phyloP scores from a whole-genome alignment of 2,888 invertebrate genomes.

The Pycnomerus fuliginosus region DNA sequence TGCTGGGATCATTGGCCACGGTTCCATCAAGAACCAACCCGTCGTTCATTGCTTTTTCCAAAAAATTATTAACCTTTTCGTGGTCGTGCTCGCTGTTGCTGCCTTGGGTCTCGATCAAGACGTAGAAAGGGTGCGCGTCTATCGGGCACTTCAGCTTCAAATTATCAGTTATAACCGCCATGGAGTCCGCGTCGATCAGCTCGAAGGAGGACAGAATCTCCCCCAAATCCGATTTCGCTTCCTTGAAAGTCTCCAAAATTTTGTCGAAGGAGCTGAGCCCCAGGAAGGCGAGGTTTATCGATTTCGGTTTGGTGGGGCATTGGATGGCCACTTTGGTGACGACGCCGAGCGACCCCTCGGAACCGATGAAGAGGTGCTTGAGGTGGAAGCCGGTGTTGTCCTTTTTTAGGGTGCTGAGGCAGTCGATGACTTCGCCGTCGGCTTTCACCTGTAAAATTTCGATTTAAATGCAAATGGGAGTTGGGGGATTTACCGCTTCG shows the following conservation, averaged over 20 bases:
- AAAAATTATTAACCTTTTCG: slow-evolving; percentile 79
- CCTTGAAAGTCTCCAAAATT: slow-evolving; percentile 71
- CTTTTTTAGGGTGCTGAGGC: slow-evolving; percentile 84
- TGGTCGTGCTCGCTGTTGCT: slow-evolving; percentile 82
- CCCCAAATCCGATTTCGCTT: slow-evolving; percentile 73
- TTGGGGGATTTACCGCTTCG: slow-evolving; percentile 77
- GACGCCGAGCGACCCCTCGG: slow-evolving; percentile 94
- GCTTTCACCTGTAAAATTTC: slow-evolving; percentile 69
- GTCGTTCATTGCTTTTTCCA: slow-evolving; percentile 70
- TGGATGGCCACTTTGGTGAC: slow-evolving; percentile 90
- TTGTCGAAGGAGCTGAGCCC: slow-evolving; percentile 77
- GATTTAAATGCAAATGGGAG: no score
- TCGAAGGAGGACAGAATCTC: slow-evolving; percentile 96
- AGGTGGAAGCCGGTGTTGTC: slow-evolving; percentile 98
- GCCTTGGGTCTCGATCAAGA: slow-evolving; percentile 85
- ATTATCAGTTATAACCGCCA: slow-evolving; percentile 66
- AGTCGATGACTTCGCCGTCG: slow-evolving; percentile 81
- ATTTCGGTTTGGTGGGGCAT: slow-evolving; percentile 81
- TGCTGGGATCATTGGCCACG: slow-evolving; percentile 78
- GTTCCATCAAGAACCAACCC: slow-evolving; percentile 81
- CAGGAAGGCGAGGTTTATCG: slow-evolving; percentile 86
- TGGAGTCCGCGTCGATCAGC: slow-evolving; percentile 78
- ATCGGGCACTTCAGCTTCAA: slow-evolving; percentile 61
- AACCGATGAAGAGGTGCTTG: slow-evolving; percentile 95
- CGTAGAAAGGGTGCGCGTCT: slow-evolving; percentile 74